A percentile compares a stretch with the other conserved stretches of the same genome.
Conservation (phyloP, 2,797 vertebrate species). For the Odontamblyopus rebecca region DNA sequence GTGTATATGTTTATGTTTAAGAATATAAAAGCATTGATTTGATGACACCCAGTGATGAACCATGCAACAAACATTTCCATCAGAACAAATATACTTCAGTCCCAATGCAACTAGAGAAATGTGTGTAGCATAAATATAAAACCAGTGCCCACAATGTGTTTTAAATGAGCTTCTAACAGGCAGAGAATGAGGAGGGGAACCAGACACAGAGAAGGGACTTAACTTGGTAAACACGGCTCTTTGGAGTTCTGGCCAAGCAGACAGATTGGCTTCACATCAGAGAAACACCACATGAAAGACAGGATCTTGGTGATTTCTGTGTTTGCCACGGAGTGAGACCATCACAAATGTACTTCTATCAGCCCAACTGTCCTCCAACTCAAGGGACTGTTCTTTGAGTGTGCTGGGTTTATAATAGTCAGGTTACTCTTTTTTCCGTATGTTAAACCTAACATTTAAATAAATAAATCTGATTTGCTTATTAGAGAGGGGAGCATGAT, state of each 20-base stretch:
- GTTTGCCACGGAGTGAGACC: slow-evolving; percentile 52
- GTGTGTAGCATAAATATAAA: slow-evolving; percentile 27
- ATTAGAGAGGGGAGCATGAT: slow-evolving; percentile 68
- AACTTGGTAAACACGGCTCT: slow-evolving; percentile 56
- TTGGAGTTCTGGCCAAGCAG: slow-evolving; percentile 62
- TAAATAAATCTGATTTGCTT: slow-evolving; percentile 63
- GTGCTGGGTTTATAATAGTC: slow-evolving; percentile 7
- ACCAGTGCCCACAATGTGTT: slow-evolving; percentile 22
- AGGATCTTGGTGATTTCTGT: slow-evolving; percentile 61
- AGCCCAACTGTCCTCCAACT: slow-evolving; percentile 18
- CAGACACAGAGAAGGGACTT: slow-evolving; percentile 25
- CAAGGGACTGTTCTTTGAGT: slow-evolving; percentile 28
- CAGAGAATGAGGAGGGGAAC: slow-evolving; percentile 19
- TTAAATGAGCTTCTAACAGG: slow-evolving; percentile 43
- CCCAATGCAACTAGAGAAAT: slow-evolving; percentile 14
- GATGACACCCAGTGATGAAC: neutral
- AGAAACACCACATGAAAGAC: slow-evolving; percentile 59
- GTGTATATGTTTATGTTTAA: neutral
- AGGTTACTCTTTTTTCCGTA: slow-evolving; percentile 29
- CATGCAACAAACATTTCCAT: neutral
- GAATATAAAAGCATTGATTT: neutral
- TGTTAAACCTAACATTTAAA: slow-evolving; percentile 41
- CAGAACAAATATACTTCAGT: neutral
- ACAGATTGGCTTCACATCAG: slow-evolving; percentile 63
- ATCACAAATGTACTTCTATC: slow-evolving; percentile 40